Conservation (phyloP, 1,140 invertebrate species). For the Alviniconcha marisindica region DNA sequence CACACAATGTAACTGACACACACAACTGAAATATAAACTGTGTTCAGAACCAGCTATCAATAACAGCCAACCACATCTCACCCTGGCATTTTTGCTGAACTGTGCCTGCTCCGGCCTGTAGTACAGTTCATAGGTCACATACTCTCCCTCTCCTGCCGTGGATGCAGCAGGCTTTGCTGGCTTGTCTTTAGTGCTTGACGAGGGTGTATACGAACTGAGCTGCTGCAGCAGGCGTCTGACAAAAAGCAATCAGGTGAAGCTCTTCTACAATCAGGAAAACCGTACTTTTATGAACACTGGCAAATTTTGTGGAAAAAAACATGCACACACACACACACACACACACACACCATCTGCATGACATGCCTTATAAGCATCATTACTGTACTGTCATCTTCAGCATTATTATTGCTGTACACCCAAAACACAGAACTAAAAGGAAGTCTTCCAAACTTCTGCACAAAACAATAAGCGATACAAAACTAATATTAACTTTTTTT, state of each 20-base stretch:
- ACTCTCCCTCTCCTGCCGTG: slow-evolving; percentile 48
- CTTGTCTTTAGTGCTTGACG: slow-evolving; percentile 42
- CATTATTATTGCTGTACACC: too few species aligned
- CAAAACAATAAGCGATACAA: too few species aligned
- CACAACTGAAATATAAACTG: background rate
- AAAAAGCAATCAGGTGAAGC: background rate
- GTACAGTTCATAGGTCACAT: slow-evolving; percentile 80
- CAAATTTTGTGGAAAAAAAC: too few species aligned
- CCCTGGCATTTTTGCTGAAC: slow-evolving; percentile 83
- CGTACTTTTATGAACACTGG: too few species aligned
- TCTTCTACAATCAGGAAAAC: too few species aligned
- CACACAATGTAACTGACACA: background rate
- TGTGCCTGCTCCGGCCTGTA: slow-evolving; percentile 82
- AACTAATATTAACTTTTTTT: too few species aligned
- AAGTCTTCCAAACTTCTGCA: too few species aligned
- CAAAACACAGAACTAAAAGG: too few species aligned
- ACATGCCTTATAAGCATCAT: too few species aligned
- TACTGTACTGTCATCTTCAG: too few species aligned
- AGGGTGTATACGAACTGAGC: slow-evolving; percentile 63
- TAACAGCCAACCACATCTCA: slow-evolving; percentile 75
- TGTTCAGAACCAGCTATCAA: background rate
- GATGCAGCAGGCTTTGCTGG: slow-evolving; percentile 16
- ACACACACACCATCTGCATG: too few species aligned
- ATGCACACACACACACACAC: too few species aligned
- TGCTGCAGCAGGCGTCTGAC: slow-evolving; percentile 66